Percentiles rank a stretch among this genome's conserved stretches.
phyloP scores from a whole-genome alignment of 1,140 invertebrate genomes.

The Hycleus phaleratus region DNA sequence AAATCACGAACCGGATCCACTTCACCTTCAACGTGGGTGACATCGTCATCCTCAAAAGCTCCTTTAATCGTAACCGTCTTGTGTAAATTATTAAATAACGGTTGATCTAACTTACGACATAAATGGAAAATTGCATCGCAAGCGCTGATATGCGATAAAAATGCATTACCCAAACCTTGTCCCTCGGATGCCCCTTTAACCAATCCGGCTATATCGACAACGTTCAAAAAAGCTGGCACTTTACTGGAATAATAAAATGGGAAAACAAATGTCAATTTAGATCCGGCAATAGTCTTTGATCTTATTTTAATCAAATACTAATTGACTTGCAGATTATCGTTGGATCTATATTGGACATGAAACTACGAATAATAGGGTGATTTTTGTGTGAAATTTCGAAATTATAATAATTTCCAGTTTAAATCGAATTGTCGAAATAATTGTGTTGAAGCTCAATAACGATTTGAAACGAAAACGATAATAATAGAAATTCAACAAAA shows the following conservation, averaged over 20 bases:
- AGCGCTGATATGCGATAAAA: slow-evolving; percentile 96
- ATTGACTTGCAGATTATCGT: no score
- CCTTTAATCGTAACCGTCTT: slow-evolving; percentile 47
- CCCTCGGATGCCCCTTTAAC: slow-evolving; percentile 98
- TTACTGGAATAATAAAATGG: slow-evolving; percentile 56
- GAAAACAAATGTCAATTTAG: background rate
- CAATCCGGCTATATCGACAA: slow-evolving; percentile 97
- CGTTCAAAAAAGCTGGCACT: slow-evolving; percentile 94
- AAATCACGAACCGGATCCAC: slow-evolving; percentile 95
- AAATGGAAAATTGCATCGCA: slow-evolving; percentile 99
- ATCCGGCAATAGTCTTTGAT: no score
- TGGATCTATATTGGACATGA: no score
- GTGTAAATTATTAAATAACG: background rate
- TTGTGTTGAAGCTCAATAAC: background rate
- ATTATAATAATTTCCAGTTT: no score
- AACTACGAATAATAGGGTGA: no score
- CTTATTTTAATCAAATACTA: no score
- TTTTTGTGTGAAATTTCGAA: no score
- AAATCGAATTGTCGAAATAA: background rate
- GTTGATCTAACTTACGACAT: slow-evolving; percentile 66
- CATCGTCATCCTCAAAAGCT: slow-evolving; percentile 96
- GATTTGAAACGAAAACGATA: slow-evolving; percentile 14
- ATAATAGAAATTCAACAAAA: slow-evolving; percentile 16
- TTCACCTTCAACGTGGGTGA: slow-evolving; percentile 97
- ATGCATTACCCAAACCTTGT: slow-evolving; percentile 96